Base-by-base conservation (phyloP, 2,888 invertebrate genomes). In the Drosophila peninsularis region DNA sequence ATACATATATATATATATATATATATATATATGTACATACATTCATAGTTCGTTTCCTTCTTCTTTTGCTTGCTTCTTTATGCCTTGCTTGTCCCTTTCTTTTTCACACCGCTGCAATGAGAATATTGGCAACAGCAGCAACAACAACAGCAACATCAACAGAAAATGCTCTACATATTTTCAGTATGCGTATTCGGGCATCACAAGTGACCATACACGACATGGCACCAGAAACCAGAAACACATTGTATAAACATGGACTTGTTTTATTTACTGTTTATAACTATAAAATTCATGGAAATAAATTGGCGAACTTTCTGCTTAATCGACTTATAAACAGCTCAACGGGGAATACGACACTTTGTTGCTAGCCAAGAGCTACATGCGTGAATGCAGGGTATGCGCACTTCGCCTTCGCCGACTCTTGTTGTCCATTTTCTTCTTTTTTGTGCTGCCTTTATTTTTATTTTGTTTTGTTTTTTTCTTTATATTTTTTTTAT, bases 131-230 rank as follows among this genome's bases (percentile, higher is more conserved):
- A 83, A 65, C 71, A 80, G 54, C 83, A 75, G 63, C 81, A 75
- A 66, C 56, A 75, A 61, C 61, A 30, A 30, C 10, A 75, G 57
- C 61, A 75, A 61, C 60, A 63, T 30, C 34, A 50, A 50, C 27
- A 62, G 65, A 52, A 24, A 37, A 76, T 78, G 41, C 85, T 69
- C 90, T 90, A 85, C 89, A 83, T 84, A 73, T 75, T 86, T 84
- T 75, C 79, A 80, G 81, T 82, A 83, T 80, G 79, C 69, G 73
- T 55, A 32, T 34, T 21, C 76, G 84, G 44, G 50, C 42, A 81
- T 74, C 82, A 27, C 30, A 5, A 10, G 5, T n/a, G 14, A 3
- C 19, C 14, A 49, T 19, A 39, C 24, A 11, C n/a, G 6, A 17
- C 10, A 14, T 21, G n/a, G n/a, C n/a, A 39, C 7, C 10, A 1